Percentiles rank a stretch among this genome's conserved stretches.
These are phyloP conservation scores for Siniperca obscura DNA, from an alignment of 2,797 vertebrate genomes.

Conservation along the genomic window DNA sequence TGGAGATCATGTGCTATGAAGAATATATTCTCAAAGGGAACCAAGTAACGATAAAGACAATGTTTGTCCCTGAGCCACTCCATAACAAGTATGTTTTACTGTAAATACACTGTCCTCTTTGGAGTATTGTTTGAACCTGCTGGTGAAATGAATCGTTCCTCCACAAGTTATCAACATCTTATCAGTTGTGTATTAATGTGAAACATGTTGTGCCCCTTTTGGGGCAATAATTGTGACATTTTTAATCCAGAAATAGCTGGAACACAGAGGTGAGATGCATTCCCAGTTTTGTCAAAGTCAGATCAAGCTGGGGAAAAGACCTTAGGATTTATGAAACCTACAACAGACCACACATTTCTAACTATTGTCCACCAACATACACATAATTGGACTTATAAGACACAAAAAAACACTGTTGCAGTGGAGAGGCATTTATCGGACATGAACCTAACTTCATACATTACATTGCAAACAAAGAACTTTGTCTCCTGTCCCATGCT, in stretches of 20 bases:
- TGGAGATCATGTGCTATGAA: not conserved
- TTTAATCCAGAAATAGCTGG: slow-evolving; percentile 3
- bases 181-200: not conserved
- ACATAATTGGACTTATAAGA: not conserved
- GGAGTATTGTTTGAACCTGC: slow-evolving; percentile 10
- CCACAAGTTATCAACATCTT: not conserved
- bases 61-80: slow-evolving; percentile 2
- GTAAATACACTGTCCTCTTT: not conserved
- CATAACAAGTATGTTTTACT: slow-evolving; percentile 1
- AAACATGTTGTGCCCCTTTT: not conserved
- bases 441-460: not conserved
- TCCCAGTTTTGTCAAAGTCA: not conserved
- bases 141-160: not conserved
- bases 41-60: not conserved
- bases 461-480: not conserved
- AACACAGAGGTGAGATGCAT: not conserved
- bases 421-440: not conserved
- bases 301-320: not conserved
- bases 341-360: not conserved
- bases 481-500: not conserved
- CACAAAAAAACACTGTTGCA: not conserved
- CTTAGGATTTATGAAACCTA: not conserved
- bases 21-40: slow-evolving; percentile 3
- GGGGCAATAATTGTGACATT: not conserved
- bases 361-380: not conserved